Conservation (phyloP, 2,113 vertebrate species). For the Serinus canaria region DNA sequence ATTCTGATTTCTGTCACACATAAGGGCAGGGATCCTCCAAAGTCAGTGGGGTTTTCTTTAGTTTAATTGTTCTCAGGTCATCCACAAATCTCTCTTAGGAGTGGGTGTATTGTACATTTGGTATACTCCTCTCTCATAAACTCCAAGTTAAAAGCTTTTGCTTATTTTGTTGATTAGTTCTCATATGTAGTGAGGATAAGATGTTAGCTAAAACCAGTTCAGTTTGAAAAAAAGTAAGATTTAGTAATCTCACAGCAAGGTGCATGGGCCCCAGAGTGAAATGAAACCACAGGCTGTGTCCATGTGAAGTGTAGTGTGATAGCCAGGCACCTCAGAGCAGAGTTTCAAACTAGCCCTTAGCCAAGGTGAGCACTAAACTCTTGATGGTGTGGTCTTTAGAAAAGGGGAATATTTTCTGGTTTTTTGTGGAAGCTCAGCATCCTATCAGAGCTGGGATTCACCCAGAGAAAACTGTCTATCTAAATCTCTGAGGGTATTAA, state of each 20-base stretch:
- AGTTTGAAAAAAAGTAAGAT: not conserved
- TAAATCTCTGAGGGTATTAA: not conserved
- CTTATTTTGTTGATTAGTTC: not conserved
- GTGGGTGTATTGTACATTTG: not conserved
- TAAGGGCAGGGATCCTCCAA: not conserved
- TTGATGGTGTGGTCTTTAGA: not conserved
- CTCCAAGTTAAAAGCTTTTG: not conserved
- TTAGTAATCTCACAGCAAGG: not conserved
- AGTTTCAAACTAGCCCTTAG: not conserved
- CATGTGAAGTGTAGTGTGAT: not conserved
- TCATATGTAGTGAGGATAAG: not conserved
- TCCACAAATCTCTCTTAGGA: not conserved
- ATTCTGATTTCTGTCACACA: conserved; percentile 17
- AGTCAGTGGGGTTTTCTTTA: not conserved
- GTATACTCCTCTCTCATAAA: not conserved
- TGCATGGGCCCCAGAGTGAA: not conserved
- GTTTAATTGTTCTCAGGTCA: not conserved
- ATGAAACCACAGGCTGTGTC: not conserved
- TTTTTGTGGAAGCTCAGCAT: not conserved
- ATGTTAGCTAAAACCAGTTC: not conserved
- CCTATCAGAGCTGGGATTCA: not conserved
- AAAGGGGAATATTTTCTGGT: not conserved
- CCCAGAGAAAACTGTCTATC: not conserved
- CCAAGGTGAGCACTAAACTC: not conserved
- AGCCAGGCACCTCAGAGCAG: not conserved